Conservation (phyloP, 2,888 invertebrate species). For the Cacoxenus indagator region DNA sequence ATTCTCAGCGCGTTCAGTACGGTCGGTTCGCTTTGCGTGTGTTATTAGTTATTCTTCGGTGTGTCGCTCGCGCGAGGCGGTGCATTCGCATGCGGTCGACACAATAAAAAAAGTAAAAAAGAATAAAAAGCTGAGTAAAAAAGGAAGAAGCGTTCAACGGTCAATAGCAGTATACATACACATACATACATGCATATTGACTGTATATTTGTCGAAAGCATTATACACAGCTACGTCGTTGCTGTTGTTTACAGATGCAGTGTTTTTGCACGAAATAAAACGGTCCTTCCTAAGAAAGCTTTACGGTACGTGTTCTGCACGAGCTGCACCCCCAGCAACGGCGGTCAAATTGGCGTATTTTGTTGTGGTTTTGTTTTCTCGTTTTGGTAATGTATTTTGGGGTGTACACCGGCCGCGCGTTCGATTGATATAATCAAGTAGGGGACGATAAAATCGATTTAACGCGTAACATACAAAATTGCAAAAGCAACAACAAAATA, state of each 20-base stretch:
- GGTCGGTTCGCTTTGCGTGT: conserved; percentile 33
- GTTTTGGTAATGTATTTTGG: conserved; percentile 2
- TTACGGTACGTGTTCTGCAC: no score
- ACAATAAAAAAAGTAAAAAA: not conserved
- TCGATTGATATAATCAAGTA: not conserved
- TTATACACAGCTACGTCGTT: no score
- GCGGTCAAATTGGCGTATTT: not conserved
- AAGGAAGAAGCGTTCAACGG: conserved; percentile 36
- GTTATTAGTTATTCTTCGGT: conserved; percentile 28
- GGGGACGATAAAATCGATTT: conserved; percentile 3
- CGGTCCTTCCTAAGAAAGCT: not conserved
- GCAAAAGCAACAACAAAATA: not conserved
- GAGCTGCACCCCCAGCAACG: not conserved
- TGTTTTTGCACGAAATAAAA: not conserved
- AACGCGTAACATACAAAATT: not conserved
- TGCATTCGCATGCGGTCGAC: conserved; percentile 8
- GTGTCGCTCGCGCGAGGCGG: not conserved
- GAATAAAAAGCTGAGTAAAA: not conserved
- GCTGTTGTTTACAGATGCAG: no score
- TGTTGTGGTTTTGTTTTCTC: conserved; percentile 30
- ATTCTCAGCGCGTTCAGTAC: conserved; percentile 53
- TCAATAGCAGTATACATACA: conserved; percentile 45
- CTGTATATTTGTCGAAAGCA: not conserved
- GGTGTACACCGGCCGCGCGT: conserved; percentile 23
- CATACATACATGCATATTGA: conserved; percentile 15